Percentiles rank a stretch among this genome's conserved stretches.
Conservation (phyloP, 2,888 invertebrate genomes). For the Pristionchus entomophagus region DNA sequence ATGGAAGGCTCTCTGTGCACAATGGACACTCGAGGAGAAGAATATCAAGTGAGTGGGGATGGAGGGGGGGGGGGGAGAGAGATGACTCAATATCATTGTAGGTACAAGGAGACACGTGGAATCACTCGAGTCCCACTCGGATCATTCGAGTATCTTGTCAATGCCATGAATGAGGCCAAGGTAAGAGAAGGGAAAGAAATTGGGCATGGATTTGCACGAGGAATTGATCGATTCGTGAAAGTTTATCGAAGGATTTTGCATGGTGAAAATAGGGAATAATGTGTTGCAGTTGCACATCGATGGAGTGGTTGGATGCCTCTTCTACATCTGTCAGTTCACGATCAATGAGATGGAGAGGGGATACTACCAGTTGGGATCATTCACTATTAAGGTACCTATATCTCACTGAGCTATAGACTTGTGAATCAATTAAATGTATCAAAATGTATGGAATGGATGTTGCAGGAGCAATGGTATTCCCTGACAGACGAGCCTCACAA, state of each 20-base stretch:
- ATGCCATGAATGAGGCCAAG: conserved; percentile 42
- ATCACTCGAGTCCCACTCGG: conserved; percentile 31
- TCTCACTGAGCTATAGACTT: too few species aligned
- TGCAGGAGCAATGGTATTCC: conserved; percentile 38
- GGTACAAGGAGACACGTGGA: conserved; percentile 38
- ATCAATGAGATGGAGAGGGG: conserved; percentile 47
- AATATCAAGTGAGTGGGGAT: conserved; percentile 5
- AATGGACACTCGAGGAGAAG: conserved; percentile 45
- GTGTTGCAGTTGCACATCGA: conserved; percentile 39
- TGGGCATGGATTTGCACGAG: too few species aligned
- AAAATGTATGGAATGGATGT: too few species aligned
- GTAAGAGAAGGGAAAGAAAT: not conserved
- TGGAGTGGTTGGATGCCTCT: conserved; percentile 32
- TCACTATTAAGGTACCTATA: conserved; percentile 33
- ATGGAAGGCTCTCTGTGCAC: conserved; percentile 34
- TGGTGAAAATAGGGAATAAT: too few species aligned
- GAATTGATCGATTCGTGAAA: too few species aligned
- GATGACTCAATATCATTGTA: not conserved
- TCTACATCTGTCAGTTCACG: conserved; percentile 48
- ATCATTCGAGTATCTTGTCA: conserved; percentile 41
- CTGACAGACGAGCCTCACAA: conserved; percentile 46
- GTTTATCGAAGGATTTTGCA: too few species aligned
- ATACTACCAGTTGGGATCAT: conserved; percentile 48
- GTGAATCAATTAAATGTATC: too few species aligned
- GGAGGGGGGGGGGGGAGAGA: not conserved